These are phyloP conservation scores for Clistopyga incitator DNA, from an alignment of 2,888 invertebrate species.

Conservation along the genomic window DNA sequence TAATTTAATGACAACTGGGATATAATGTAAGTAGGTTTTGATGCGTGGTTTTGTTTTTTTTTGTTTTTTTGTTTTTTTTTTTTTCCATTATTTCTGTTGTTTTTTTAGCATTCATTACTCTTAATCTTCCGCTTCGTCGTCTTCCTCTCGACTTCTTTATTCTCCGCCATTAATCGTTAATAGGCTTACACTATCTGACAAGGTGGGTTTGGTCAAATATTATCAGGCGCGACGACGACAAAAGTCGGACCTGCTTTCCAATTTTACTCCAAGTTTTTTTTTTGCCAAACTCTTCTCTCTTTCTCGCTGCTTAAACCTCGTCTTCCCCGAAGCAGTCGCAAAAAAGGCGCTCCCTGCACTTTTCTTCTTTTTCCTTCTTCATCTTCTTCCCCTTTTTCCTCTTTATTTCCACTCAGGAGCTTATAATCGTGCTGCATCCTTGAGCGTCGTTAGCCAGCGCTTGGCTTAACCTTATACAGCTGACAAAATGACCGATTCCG, in stretches of 20 bases:
- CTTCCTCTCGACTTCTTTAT: slow-evolving; percentile 59
- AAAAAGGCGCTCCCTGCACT: slow-evolving; percentile 21
- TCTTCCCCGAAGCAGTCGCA: slow-evolving; percentile 28
- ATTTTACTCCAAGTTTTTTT: slow-evolving; percentile 23
- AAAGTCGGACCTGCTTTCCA: slow-evolving; percentile 35
- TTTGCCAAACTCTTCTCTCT: slow-evolving; percentile 23
- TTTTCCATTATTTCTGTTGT: slow-evolving; percentile 21
- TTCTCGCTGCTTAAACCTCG: slow-evolving; percentile 43
- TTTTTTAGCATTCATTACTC: slow-evolving; percentile 38
- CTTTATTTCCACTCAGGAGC: slow-evolving; percentile 3
- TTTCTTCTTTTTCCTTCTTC: slow-evolving; percentile 14
- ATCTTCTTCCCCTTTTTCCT: neutral
- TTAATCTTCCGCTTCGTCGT: slow-evolving; percentile 55
- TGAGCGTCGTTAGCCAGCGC: neutral
- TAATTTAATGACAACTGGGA: slow-evolving; percentile 82
- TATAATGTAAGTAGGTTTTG: slow-evolving; percentile 78
- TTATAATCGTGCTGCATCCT: neutral
- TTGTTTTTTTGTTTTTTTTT: slow-evolving; percentile 1
- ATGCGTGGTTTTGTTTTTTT: slow-evolving; percentile 71
- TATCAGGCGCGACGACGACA: slow-evolving; percentile 31
- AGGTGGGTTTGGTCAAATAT: slow-evolving; percentile 42
- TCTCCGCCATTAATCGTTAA: slow-evolving; percentile 33
- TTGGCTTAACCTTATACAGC: neutral
- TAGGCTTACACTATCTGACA: slow-evolving; percentile 51
- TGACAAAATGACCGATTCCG: neutral